phyloP scores from a whole-genome alignment of 1,140 invertebrate species.

The Drosophila erecta region DNA sequence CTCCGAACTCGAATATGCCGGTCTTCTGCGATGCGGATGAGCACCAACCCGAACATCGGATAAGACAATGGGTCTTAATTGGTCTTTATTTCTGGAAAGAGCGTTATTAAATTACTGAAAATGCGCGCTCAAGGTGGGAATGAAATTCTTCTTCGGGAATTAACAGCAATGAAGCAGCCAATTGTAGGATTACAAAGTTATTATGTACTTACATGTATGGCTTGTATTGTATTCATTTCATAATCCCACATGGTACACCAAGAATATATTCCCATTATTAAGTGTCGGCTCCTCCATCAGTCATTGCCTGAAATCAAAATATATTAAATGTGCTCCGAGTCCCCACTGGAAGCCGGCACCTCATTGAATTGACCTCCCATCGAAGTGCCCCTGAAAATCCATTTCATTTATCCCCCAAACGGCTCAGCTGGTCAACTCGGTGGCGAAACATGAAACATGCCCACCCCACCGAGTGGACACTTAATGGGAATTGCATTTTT shows the following conservation, averaged over 20 bases:
- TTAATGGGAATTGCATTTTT: constrained; percentile 83
- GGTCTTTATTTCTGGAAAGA: constrained; percentile 45
- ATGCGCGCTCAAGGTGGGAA: constrained; percentile 4
- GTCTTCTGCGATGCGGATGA: constrained; percentile 19
- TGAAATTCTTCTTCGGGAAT: not conserved
- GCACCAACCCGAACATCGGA: constrained; percentile 17
- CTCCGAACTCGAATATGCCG: constrained; percentile 52
- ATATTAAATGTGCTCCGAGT: constrained; percentile 3
- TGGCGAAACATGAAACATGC: constrained; percentile 37
- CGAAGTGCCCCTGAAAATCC: constrained; percentile 24
- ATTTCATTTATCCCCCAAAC: constrained; percentile 20
- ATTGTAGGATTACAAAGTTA: not conserved
- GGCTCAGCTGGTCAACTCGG: constrained; percentile 42
- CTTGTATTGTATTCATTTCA: too few species aligned
- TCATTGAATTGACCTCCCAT: constrained; percentile 34
- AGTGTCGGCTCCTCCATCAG: not conserved
- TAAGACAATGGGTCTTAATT: constrained; percentile 76
- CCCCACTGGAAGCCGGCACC: constrained; percentile 1
- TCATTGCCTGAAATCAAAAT: constrained; percentile 21
- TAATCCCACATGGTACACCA: not conserved
- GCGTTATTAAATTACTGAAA: constrained; percentile 15
- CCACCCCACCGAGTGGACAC: constrained; percentile 33
- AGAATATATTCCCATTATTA: not conserved
- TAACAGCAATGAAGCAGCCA: not conserved
- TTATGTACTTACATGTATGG: too few species aligned